Base-by-base conservation (phyloP, 2,888 invertebrate genomes). In the Xylota sylvarum region DNA sequence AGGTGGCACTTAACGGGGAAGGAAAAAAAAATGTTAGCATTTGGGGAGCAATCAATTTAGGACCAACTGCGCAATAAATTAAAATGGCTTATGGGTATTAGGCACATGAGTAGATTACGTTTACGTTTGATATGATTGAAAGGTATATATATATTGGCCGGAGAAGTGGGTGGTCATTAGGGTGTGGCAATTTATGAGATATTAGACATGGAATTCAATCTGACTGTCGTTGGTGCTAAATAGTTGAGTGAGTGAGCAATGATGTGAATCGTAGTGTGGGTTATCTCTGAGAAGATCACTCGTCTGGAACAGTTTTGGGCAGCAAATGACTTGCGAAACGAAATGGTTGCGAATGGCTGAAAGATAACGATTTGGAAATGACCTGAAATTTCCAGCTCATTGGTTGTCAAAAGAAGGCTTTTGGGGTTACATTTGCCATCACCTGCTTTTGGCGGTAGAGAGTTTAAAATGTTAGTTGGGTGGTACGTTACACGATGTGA, bases 11-110 rank as follows among this genome's bases (percentile, higher is more conserved):
- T 52, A 69, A 40, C 32, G 60, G 23, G 35, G n/a, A 43, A 72
- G 70, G 23, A 73, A 79, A 64, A 37, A 37, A 37, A 37, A 37
- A 37, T 6, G 37, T 70, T 56, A 48, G 37, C 64, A 70, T 40
- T 74, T 50, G 43, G 62, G 69, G 73, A 50, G 60, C 46, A 79
- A 79, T 79, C 79, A 79, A 70, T 79, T 70, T 46, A 4, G 35
- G 64, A 14, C 40, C 52, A 64, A 56, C 46, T 40, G 64, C 43
- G 55, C 56, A 62, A 70, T 79, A 79, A 72, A 79, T 64, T 72
- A 55, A 56, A 27, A 35, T 37, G 64, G 32, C 70, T 79, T 69
- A 52, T 14, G 50, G 37, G 69, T 46, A 40, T 77, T 37, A 19
- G 46, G 37, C 62, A 30, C 70, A 17, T 55, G 48, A 56, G 64